These are phyloP conservation scores for Cladopsammia gracilis DNA, from an alignment of 64 coral and sea anemone genomes.

Conservation along the genomic window DNA sequence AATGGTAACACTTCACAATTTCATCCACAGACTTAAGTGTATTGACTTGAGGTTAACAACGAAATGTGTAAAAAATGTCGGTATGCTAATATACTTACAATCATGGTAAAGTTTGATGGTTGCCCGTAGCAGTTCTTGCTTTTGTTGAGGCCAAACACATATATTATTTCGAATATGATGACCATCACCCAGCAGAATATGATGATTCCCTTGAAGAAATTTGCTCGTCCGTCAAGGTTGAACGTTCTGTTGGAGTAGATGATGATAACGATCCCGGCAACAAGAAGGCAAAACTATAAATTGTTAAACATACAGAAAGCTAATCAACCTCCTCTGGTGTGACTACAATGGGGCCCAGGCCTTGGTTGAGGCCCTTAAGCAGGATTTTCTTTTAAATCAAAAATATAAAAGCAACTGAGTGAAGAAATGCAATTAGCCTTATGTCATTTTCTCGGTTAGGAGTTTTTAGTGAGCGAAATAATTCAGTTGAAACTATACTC, in stretches of 20 bases:
- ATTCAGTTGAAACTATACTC: not conserved
- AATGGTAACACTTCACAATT: no score
- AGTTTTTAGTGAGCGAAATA: no score
- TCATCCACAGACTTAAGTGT: no score
- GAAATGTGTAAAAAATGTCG: no score
- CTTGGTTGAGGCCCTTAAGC: no score
- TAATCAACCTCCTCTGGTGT: not conserved
- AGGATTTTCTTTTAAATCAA: no score
- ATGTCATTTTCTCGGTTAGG: not conserved
- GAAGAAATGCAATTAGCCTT: not conserved
- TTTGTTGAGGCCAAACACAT: not conserved
- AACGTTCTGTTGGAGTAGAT: not conserved
- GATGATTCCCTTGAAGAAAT: constrained; percentile 1
- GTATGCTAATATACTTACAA: not conserved
- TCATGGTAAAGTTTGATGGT: constrained; percentile 8
- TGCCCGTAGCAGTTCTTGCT: not conserved
- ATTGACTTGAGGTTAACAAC: no score
- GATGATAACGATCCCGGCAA: no score
- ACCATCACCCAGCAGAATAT: constrained; percentile 40
- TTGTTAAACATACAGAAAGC: not conserved
- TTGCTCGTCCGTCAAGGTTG: not conserved
- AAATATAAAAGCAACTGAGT: no score
- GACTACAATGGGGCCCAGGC: no score
- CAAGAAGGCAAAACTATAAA: not conserved
- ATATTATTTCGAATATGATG: not conserved